phyloP scores from a whole-genome alignment of 2,888 invertebrate species.

The Frankliniella fusca region DNA sequence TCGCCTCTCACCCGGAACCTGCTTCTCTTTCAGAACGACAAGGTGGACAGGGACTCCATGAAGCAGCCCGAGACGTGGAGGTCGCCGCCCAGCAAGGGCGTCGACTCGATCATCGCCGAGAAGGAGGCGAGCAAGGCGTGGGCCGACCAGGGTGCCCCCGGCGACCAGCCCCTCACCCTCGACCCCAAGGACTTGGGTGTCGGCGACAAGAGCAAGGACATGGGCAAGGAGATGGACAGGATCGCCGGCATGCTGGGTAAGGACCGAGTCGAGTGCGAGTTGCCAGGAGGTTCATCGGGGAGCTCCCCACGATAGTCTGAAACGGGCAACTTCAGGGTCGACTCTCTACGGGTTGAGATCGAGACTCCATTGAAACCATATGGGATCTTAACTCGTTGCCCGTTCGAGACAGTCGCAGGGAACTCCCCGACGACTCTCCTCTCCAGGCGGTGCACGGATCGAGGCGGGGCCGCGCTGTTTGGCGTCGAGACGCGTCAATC shows the following conservation, averaged over 20 bases:
- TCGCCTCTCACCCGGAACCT: background rate
- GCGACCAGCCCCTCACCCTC: background rate
- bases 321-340: too few species aligned
- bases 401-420: too few species aligned
- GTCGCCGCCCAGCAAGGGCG: constrained; percentile 43
- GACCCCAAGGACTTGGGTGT: background rate
- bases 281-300: background rate
- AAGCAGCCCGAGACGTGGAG: constrained; percentile 40
- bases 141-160: background rate
- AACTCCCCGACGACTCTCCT: too few species aligned
- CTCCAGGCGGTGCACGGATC: too few species aligned
- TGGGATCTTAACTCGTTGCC: too few species aligned
- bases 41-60: background rate
- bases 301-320: too few species aligned
- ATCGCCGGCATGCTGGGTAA: background rate
- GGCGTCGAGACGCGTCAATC: too few species aligned
- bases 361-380: too few species aligned
- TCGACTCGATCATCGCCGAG: constrained; percentile 5
- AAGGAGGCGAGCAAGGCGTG: constrained; percentile 5
- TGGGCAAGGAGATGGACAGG: background rate
- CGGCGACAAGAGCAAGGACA: background rate
- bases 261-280: background rate
- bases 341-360: too few species aligned
- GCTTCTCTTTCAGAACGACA: constrained; percentile 1
- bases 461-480: too few species aligned